Conservation (phyloP, 1,140 invertebrate species). For the Ptiloglossa arizonensis region DNA sequence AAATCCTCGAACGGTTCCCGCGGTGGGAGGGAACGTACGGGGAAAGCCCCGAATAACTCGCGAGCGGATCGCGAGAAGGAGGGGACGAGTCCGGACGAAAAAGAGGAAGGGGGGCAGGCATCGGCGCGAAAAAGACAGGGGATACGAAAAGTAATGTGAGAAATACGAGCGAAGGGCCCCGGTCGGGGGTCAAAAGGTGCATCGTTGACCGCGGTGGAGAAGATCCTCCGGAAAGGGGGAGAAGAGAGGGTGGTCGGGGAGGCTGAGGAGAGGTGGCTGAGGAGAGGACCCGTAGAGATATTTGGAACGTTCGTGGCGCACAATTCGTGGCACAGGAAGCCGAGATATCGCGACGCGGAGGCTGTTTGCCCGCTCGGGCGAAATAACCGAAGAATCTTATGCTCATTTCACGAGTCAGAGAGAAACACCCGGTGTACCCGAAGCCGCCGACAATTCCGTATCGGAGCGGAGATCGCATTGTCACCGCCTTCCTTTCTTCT, state of each 20-base stretch:
- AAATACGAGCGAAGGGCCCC: conserved; percentile 72
- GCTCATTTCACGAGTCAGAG: conserved; percentile 71
- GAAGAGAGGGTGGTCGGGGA: not conserved
- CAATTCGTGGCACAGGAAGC: conserved; percentile 68
- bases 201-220: conserved; percentile 31
- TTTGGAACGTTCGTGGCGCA: conserved; percentile 71
- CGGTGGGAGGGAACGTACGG: conserved; percentile 10
- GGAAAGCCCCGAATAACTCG: conserved; percentile 47
- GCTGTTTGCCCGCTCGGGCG: conserved; percentile 37
- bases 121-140: conserved; percentile 1
- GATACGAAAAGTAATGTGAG: conserved; percentile 75
- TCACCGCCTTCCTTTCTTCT: conserved; percentile 69
- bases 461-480: conserved; percentile 74
- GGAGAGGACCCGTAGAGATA: conserved; percentile 64
- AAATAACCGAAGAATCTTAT: conserved; percentile 73
- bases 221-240: not conserved
- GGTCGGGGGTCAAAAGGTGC: conserved; percentile 71
- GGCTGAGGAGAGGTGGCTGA: conserved; percentile 51
- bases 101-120: not conserved
- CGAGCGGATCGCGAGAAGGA: conserved; percentile 16
- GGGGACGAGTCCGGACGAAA: not conserved
- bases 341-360: conserved; percentile 65
- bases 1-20: conserved; percentile 23
- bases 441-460: conserved; percentile 69
- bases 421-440: conserved; percentile 52